These are phyloP conservation scores for Epicauta chinensis DNA, from an alignment of 1,140 invertebrate genomes.

Conservation along the genomic window DNA sequence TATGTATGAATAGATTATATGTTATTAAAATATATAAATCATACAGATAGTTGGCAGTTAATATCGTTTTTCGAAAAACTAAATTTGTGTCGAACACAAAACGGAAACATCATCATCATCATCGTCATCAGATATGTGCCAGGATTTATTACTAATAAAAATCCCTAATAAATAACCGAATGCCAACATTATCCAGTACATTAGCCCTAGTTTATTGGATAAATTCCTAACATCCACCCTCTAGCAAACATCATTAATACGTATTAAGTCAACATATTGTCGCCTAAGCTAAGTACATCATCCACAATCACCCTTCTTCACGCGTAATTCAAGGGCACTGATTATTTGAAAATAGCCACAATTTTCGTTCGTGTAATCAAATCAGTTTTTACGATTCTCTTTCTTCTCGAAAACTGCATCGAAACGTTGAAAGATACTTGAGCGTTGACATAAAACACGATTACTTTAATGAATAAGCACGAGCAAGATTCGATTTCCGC, in stretches of 20 bases:
- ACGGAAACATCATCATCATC: constrained; percentile 13
- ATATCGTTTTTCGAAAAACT: neutral
- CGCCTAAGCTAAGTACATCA: constrained; percentile 5
- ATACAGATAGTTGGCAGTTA: constrained; percentile 8
- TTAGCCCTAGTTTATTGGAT: constrained; percentile 21
- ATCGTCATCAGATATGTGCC: too few species aligned
- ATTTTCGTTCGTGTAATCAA: too few species aligned
- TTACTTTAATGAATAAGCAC: constrained; percentile 10
- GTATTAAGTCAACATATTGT: constrained; percentile 29
- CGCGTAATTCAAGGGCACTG: constrained; percentile 1
- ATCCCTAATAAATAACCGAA: constrained; percentile 4
- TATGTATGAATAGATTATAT: neutral
- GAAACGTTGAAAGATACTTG: neutral
- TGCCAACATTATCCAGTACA: constrained; percentile 14
- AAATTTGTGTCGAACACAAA: neutral
- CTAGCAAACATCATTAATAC: constrained; percentile 22
- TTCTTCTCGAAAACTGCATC: too few species aligned
- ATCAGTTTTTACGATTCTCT: too few species aligned
- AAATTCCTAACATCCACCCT: constrained; percentile 18
- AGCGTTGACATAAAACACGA: constrained; percentile 7
- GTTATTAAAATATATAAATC: constrained; percentile 25
- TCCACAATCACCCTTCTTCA: neutral
- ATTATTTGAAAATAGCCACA: too few species aligned
- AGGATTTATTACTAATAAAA: constrained; percentile 12
- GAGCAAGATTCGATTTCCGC: too few species aligned